phyloP scores from a whole-genome alignment of 2,888 invertebrate species.

The Steinernema hermaphroditum region DNA sequence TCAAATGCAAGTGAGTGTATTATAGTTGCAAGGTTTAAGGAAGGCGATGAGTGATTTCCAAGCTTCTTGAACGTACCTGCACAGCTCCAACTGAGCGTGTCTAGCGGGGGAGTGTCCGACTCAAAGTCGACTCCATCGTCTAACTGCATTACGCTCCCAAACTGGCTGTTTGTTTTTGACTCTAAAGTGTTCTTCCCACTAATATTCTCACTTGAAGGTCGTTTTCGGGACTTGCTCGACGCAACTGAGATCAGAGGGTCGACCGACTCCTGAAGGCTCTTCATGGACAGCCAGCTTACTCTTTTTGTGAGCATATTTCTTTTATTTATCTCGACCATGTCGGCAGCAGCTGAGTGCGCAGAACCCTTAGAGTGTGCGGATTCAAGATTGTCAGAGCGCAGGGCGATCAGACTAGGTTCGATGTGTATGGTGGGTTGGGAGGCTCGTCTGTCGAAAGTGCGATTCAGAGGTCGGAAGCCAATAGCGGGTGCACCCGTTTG shows the following conservation, averaged over 20 bases:
- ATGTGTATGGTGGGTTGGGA: slow-evolving; percentile 55
- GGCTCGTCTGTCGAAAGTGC: slow-evolving; percentile 59
- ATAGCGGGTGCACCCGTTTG: slow-evolving; percentile 63
- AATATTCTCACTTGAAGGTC: slow-evolving; percentile 29
- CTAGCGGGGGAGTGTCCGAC: slow-evolving; percentile 64
- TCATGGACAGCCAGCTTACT: slow-evolving; percentile 65
- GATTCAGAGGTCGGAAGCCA: slow-evolving; percentile 55
- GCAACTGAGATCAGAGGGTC: slow-evolving; percentile 39
- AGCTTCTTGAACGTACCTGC: slow-evolving; percentile 47
- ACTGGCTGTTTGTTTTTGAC: slow-evolving; percentile 47
- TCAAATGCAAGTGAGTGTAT: slow-evolving; percentile 20
- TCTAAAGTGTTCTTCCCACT: slow-evolving; percentile 36
- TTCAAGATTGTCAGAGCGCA: slow-evolving; percentile 25
- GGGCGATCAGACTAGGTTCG: slow-evolving; percentile 27
- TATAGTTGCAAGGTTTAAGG: too few relatives aligned
- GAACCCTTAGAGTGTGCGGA: slow-evolving; percentile 13
- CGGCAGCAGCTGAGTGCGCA: background rate
- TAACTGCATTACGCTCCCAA: slow-evolving; percentile 50
- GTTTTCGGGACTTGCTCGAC: slow-evolving; percentile 2
- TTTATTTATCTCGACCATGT: slow-evolving; percentile 38
- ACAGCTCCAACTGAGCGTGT: slow-evolving; percentile 65
- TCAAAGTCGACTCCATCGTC: slow-evolving; percentile 57
- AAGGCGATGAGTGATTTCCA: too few relatives aligned
- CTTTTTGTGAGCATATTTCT: slow-evolving; percentile 58
- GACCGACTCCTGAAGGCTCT: slow-evolving; percentile 56